A percentile compares a stretch with the other conserved stretches of the same genome.
phyloP scores from a whole-genome alignment of 2,113 vertebrate genomes.

The Pteropus alecto region DNA sequence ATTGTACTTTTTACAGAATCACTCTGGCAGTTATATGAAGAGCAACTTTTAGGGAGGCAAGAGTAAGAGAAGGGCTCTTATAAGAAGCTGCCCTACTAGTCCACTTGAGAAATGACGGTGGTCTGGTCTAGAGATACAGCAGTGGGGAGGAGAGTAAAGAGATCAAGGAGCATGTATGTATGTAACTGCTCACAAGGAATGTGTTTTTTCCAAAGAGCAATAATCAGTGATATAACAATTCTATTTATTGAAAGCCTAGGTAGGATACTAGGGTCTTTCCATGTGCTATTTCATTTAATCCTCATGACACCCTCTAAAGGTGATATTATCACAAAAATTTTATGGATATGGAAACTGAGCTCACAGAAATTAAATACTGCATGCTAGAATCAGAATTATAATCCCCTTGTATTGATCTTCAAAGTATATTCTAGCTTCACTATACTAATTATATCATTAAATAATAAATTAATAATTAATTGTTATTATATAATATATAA shows the following conservation, averaged over 20 bases:
- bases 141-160: not conserved
- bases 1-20: not conserved
- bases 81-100: not conserved
- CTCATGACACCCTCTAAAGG: not conserved
- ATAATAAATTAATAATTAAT: not conserved
- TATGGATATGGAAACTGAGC: not conserved
- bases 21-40: not conserved
- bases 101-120: not conserved
- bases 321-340: not conserved
- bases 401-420: not conserved
- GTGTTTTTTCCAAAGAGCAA: not conserved
- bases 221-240: not conserved
- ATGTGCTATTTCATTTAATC: not conserved
- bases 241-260: not conserved
- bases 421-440: not conserved
- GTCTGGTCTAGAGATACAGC: not conserved
- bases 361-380: not conserved
- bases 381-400: conserved; percentile 12
- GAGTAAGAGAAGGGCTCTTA: not conserved
- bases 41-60: not conserved
- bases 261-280: not conserved
- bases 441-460: not conserved
- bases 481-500: not conserved
- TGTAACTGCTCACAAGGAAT: not conserved
- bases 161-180: not conserved